A percentile compares a stretch with the other conserved stretches of the same genome.
Evolutionary conservation across 2,113 vertebrate species (phyloP).

Genomic region (Epinephelus cyanopodus): DNA sequence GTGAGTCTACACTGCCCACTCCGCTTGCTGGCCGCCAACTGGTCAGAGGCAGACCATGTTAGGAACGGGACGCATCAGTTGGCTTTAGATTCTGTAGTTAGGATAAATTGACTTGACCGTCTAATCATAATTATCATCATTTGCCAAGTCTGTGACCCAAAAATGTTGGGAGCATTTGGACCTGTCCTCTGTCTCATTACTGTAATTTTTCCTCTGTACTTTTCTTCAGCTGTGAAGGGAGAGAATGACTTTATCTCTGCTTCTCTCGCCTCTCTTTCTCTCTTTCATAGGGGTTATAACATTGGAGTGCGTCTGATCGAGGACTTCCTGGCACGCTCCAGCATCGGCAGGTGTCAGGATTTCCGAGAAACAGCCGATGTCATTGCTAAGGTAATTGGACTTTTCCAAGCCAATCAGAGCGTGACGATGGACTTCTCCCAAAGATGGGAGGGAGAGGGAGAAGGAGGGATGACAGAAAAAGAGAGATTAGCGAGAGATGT

Average conservation of each 20-base stretch:
- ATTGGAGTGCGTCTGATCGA: constrained; percentile 98
- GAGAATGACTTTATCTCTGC: constrained; percentile 7
- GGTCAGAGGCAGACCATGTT: constrained; percentile 50
- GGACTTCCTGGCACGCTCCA: constrained; percentile 98
- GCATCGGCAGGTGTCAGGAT: constrained; percentile 96
- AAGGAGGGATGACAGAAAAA: constrained; percentile 11
- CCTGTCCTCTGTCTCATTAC: not conserved
- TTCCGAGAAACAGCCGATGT: constrained; percentile 99
- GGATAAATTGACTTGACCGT: constrained; percentile 35
- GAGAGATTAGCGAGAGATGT: not conserved
- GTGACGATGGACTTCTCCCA: constrained; percentile 57
- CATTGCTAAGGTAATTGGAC: constrained; percentile 93
- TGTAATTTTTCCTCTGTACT: not conserved
- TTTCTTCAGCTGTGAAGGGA: not conserved
- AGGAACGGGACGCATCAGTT: constrained; percentile 37
- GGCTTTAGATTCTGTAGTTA: constrained; percentile 20
- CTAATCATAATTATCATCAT: constrained; percentile 28
- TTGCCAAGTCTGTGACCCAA: constrained; percentile 36
- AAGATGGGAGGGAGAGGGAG: constrained; percentile 18
- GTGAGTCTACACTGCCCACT: constrained; percentile 35
- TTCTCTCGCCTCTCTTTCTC: not conserved
- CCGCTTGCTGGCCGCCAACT: constrained; percentile 24
- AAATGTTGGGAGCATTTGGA: constrained; percentile 20
- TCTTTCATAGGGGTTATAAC: constrained; percentile 93
- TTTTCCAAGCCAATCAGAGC: constrained; percentile 60